A percentile compares a stretch with the other conserved stretches of the same genome.
phyloP scores from a whole-genome alignment of 2,888 invertebrate species.

The Phengaris alcon region DNA sequence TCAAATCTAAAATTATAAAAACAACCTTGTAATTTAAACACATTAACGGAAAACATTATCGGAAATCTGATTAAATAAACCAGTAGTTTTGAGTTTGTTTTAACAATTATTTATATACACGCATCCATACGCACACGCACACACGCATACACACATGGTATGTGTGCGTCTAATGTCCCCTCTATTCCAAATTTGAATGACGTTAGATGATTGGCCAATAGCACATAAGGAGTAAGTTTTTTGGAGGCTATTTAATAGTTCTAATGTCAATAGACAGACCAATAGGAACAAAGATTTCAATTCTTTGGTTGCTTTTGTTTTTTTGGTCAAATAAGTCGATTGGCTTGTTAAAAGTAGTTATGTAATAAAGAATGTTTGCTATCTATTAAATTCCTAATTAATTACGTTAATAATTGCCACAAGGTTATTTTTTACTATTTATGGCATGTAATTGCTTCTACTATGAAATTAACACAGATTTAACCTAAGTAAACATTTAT shows the following conservation, averaged over 20 bases:
- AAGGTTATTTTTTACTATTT: conserved; percentile 17
- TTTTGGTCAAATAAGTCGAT: background rate
- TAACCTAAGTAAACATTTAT: background rate
- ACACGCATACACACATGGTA: background rate
- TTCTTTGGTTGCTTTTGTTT: background rate
- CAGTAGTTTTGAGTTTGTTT: conserved; percentile 1
- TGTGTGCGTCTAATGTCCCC: conserved; percentile 36
- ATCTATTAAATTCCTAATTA: background rate
- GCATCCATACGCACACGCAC: background rate
- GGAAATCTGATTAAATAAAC: background rate
- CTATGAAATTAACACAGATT: background rate
- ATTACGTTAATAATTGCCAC: background rate
- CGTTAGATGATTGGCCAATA: conserved; percentile 67
- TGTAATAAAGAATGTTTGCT: background rate
- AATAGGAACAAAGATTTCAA: conserved; percentile 1
- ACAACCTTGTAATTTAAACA: conserved; percentile 27
- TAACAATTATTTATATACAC: conserved; percentile 12
- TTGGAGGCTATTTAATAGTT: conserved; percentile 15
- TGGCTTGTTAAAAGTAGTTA: background rate
- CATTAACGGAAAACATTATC: background rate
- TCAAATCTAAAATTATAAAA: conserved; percentile 21
- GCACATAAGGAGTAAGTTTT: background rate
- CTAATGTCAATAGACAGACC: conserved; percentile 9
- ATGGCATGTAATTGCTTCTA: background rate
- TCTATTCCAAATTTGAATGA: conserved; percentile 65